Conservation (phyloP, 2,888 invertebrate species). For the Argyra leucocephala region DNA sequence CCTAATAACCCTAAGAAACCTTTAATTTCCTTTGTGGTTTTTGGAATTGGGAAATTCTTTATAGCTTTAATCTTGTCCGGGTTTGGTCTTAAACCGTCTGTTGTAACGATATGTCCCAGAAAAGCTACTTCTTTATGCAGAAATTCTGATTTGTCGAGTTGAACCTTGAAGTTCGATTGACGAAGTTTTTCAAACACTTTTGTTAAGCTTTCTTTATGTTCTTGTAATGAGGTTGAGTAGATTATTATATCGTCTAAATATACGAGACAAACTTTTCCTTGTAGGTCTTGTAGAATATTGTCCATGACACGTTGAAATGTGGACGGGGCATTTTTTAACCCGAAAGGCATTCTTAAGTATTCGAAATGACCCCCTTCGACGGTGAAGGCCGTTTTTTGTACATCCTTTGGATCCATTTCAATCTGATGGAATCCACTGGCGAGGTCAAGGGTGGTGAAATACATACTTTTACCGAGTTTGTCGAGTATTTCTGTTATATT, state of each 20-base stretch:
- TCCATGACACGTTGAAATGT: conserved; percentile 18
- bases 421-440: background rate
- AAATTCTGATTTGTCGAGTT: conserved; percentile 16
- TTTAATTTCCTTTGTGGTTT: conserved; percentile 17
- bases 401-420: conserved; percentile 10
- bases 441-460: background rate
- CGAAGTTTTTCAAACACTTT: conserved; percentile 14
- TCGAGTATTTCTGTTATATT: background rate
- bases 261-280: conserved; percentile 17
- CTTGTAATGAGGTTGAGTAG: conserved; percentile 16
- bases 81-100: conserved; percentile 18
- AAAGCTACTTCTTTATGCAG: conserved; percentile 2
- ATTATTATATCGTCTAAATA: conserved; percentile 17
- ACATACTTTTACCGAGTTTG: conserved; percentile 7
- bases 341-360: conserved; percentile 19
- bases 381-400: conserved; percentile 19
- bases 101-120: conserved; percentile 11
- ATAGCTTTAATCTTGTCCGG: conserved; percentile 15
- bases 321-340: conserved; percentile 16
- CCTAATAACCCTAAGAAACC: conserved; percentile 16
- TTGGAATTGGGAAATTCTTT: conserved; percentile 17
- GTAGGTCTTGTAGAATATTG: conserved; percentile 13
- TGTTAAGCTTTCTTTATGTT: conserved; percentile 14
- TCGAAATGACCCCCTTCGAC: conserved; percentile 18
- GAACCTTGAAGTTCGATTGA: conserved; percentile 14